Percentiles rank a stretch among this genome's conserved stretches.
Conservation (phyloP, 2,113 vertebrate genomes). For the Lagopus leucura region DNA sequence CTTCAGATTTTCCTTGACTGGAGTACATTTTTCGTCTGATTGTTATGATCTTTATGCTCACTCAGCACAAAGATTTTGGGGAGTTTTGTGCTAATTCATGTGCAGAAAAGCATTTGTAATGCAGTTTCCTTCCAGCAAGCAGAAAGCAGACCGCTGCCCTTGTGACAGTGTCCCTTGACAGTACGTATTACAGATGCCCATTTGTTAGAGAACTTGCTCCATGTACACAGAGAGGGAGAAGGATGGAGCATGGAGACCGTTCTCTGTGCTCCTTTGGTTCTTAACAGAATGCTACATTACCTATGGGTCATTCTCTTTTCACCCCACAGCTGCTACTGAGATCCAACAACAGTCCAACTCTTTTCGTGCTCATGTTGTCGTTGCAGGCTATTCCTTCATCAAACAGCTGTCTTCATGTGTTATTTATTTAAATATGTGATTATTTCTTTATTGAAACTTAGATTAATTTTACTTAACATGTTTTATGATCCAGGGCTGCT, state of each 20-base stretch:
- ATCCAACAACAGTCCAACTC: background rate
- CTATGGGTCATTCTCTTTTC: background rate
- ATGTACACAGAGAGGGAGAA: background rate
- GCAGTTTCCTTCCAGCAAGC: background rate
- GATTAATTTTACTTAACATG: background rate
- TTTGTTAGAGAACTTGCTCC: background rate
- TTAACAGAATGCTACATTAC: background rate
- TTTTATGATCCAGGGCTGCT: background rate
- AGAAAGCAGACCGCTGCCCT: background rate
- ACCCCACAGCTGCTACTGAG: slow-evolving; percentile 7
- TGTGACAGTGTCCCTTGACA: background rate
- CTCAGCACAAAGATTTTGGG: background rate
- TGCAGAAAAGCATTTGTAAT: background rate
- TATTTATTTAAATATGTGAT: background rate
- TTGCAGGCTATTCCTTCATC: background rate
- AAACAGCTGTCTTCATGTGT: slow-evolving; percentile 10
- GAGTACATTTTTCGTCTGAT: background rate
- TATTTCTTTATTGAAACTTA: background rate
- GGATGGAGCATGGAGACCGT: background rate
- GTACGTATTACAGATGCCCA: background rate
- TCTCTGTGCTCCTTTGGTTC: background rate
- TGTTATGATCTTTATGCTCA: background rate
- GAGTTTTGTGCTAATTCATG: background rate
- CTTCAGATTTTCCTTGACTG: background rate
- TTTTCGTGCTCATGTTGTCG: background rate